phyloP scores from a whole-genome alignment of 2,113 vertebrate species.

The Labeo rohita region DNA sequence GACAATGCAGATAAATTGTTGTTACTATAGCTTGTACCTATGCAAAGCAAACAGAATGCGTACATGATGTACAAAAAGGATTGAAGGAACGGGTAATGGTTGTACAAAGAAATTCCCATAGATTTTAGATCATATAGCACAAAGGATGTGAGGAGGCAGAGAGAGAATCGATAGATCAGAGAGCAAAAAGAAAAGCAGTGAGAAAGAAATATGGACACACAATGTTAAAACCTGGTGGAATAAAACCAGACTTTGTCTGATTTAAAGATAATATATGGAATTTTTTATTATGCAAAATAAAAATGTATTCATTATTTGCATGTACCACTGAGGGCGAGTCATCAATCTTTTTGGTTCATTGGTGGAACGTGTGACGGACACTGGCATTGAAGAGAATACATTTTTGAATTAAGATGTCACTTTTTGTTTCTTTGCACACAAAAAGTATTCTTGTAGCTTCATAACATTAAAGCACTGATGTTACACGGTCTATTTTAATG shows the following conservation, averaged over 20 bases:
- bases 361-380: no score
- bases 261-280: not conserved
- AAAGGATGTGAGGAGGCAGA: conserved; percentile 16
- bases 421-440: no score
- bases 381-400: no score
- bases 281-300: not conserved
- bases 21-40: not conserved
- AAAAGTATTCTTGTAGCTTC: no score
- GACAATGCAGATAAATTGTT: not conserved
- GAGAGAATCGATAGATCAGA: conserved; percentile 35
- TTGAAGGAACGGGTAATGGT: not conserved
- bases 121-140: conserved; percentile 47
- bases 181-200: not conserved
- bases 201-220: conserved; percentile 38
- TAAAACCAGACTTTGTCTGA: not conserved
- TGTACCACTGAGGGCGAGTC: not conserved
- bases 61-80: conserved; percentile 12
- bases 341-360: not conserved
- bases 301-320: not conserved
- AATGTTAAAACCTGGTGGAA: conserved; percentile 35
- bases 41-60: not conserved
- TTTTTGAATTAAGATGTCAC: no score
- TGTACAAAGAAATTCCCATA: not conserved
- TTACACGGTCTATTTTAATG: no score
- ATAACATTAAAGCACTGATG: no score